These are phyloP conservation scores for Chesias legatella DNA, from an alignment of 2,888 invertebrate genomes.

Conservation along the genomic window DNA sequence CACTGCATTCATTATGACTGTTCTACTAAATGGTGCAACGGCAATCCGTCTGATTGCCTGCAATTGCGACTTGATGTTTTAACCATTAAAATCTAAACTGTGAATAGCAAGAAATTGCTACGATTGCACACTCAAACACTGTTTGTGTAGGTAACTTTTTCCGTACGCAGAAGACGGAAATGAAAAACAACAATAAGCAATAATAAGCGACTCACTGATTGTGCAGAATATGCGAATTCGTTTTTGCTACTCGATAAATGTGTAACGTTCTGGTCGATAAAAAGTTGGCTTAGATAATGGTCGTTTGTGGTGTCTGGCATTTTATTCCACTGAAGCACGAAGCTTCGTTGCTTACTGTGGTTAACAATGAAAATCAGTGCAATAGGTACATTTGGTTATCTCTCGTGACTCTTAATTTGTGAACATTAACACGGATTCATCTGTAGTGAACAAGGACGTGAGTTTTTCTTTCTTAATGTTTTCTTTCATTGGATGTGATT, in stretches of 20 bases:
- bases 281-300: constrained; percentile 30
- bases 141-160: constrained; percentile 27
- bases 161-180: constrained; percentile 37
- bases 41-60: constrained; percentile 72
- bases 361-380: background rate
- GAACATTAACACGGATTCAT: too few relatives aligned
- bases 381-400: constrained; percentile 3
- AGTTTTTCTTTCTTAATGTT: too few relatives aligned
- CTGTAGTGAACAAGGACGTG: too few relatives aligned
- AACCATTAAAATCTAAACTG: constrained; percentile 65
- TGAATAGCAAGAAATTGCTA: constrained; percentile 60
- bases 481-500: too few relatives aligned
- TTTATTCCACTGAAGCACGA: constrained; percentile 13
- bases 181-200: constrained; percentile 20
- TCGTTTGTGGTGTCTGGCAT: constrained; percentile 23
- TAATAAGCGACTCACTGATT: constrained; percentile 49
- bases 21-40: constrained; percentile 66
- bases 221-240: constrained; percentile 40
- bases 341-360: constrained; percentile 17
- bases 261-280: constrained; percentile 18
- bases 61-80: constrained; percentile 68
- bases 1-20: constrained; percentile 61
- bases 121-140: constrained; percentile 43
- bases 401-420: too few relatives aligned
- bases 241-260: constrained; percentile 59